Conservation (phyloP, 92 coral and sea anemone genomes). For the Palythoa heliodiscus region DNA sequence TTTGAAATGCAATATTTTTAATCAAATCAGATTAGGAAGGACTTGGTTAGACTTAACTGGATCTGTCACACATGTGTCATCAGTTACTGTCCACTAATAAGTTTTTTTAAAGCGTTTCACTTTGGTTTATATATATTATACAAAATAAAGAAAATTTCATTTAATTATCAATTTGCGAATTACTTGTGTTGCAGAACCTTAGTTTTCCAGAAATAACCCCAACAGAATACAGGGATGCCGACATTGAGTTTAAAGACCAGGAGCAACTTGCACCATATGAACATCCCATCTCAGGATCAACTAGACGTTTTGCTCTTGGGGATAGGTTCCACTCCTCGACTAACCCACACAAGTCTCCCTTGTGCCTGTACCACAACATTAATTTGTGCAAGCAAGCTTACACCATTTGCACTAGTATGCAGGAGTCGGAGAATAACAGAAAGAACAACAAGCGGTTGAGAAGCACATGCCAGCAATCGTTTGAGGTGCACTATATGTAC, state of each 20-base stretch:
- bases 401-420: constrained; percentile 50
- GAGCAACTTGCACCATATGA: background rate
- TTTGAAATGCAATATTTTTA: too few relatives aligned
- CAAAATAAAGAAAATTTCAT: background rate
- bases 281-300: constrained; percentile 52
- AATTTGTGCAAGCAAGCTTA: constrained; percentile 47
- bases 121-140: background rate
- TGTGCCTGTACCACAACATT: constrained; percentile 55
- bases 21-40: too few relatives aligned
- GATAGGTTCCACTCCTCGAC: constrained; percentile 57
- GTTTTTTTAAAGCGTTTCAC: too few relatives aligned
- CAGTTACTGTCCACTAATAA: too few relatives aligned
- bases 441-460: constrained; percentile 18
- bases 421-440: constrained; percentile 59
- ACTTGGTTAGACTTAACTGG: too few relatives aligned
- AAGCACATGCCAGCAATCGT: constrained; percentile 56
- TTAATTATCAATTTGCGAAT: background rate
- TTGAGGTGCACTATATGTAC: constrained; percentile 56
- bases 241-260: background rate
- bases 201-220: background rate
- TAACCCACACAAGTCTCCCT: constrained; percentile 68
- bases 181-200: background rate
- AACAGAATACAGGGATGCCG: background rate
- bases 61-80: too few relatives aligned
- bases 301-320: constrained; percentile 50